phyloP scores from a whole-genome alignment of 1,140 invertebrate species.

The Zaprionus tsacasi region DNA sequence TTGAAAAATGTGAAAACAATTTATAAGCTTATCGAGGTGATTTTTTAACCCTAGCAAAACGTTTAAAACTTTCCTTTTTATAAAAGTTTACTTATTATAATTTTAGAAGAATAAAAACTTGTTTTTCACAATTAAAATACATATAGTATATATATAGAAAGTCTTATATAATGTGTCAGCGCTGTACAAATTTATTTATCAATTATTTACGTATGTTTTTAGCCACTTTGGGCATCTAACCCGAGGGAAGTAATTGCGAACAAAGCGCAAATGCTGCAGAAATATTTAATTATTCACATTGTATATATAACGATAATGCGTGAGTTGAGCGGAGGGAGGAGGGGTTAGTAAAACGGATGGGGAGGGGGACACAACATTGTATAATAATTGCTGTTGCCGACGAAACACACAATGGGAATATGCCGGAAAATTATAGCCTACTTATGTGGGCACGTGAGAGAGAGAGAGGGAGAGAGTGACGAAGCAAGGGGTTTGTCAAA shows the following conservation, averaged over 20 bases:
- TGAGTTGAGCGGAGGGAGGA: not conserved
- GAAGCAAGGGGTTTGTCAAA: slow-evolving; percentile 8
- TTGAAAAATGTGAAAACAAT: slow-evolving; percentile 28
- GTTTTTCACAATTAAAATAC: not conserved
- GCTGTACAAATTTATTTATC: slow-evolving; percentile 5
- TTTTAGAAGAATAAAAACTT: not conserved
- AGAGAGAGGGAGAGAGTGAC: too few species aligned
- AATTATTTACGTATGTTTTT: slow-evolving; percentile 13
- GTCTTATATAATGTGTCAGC: not conserved
- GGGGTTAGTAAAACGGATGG: not conserved
- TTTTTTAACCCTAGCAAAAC: not conserved
- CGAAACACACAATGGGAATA: slow-evolving; percentile 45
- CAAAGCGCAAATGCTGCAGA: slow-evolving; percentile 69
- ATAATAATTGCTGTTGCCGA: slow-evolving; percentile 38
- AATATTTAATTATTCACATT: slow-evolving; percentile 75
- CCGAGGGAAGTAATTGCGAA: not conserved
- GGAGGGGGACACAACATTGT: not conserved
- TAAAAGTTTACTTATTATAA: not conserved
- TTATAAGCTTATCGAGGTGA: slow-evolving; percentile 13
- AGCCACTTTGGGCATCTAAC: not conserved
- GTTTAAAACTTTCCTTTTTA: not conserved
- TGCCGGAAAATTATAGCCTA: slow-evolving; percentile 65
- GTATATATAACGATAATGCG: slow-evolving; percentile 22
- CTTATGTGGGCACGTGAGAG: slow-evolving; percentile 47
- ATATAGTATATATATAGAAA: not conserved